These are phyloP conservation scores for Molanna angustata DNA, from an alignment of 2,888 invertebrate species.

Conservation along the genomic window DNA sequence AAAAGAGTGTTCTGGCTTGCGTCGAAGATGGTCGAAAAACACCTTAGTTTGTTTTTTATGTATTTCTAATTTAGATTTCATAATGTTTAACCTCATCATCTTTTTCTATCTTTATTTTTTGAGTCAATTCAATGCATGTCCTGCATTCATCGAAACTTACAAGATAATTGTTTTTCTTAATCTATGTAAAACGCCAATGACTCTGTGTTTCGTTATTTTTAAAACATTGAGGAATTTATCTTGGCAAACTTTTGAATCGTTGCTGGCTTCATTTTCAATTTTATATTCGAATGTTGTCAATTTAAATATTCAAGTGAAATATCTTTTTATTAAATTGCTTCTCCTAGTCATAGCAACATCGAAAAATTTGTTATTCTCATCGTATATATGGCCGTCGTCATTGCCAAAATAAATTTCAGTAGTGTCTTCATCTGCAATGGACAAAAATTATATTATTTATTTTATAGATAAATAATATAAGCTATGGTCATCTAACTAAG, in stretches of 20 bases:
- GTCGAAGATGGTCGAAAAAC: not conserved
- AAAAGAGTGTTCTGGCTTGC: not conserved
- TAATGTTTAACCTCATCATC: not conserved
- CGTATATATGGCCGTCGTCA: no score
- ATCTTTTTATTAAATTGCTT: no score
- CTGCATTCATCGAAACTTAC: not conserved
- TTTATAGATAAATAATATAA: no score
- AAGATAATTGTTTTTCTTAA: no score
- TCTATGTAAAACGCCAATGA: not conserved
- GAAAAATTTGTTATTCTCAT: no score
- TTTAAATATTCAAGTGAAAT: no score
- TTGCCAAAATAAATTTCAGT: no score
- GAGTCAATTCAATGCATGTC: not conserved
- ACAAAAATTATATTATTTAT: no score
- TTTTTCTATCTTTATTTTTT: not conserved
- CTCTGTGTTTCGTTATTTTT: slow-evolving; percentile 2
- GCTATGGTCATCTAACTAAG: no score
- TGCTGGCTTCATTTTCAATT: not conserved
- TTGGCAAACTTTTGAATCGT: not conserved
- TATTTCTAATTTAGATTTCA: not conserved
- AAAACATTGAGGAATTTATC: not conserved
- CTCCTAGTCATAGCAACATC: no score
- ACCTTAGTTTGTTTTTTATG: not conserved
- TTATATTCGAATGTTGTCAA: not conserved
- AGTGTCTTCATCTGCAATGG: no score